phyloP scores from a whole-genome alignment of 2,113 vertebrate genomes.

The Oryctolagus cuniculus region mOryCun1.1 NC_091444.1:40610001-40610500 shows the following conservation, averaged over 20 bases:
- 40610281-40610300: slow-evolving; percentile 37
- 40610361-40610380: slow-evolving; percentile 75
- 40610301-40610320: slow-evolving; percentile 1
- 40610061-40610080: too few relatives aligned
- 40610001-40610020: not conserved
- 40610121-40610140: too few relatives aligned
- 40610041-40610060: too few relatives aligned
- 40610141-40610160: not conserved
- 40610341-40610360: slow-evolving; percentile 73
- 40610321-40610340: slow-evolving; percentile 59
- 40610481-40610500: slow-evolving; percentile 35
- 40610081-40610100: too few relatives aligned
- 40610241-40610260: not conserved
- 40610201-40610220: not conserved
- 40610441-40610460: slow-evolving; percentile 78
- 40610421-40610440: slow-evolving; percentile 60
- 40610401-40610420: slow-evolving; percentile 79
- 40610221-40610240: not conserved
- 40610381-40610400: slow-evolving; percentile 75
- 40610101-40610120: too few relatives aligned
- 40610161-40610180: not conserved
- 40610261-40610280: slow-evolving; percentile 49
- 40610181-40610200: too few relatives aligned
- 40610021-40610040: too few relatives aligned
- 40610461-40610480: slow-evolving; percentile 74